Percentiles rank a stretch among this genome's conserved stretches.
These are phyloP conservation scores for Melieria omissa DNA, from an alignment of 2,888 invertebrate genomes.

Conservation along the genomic window DNA sequence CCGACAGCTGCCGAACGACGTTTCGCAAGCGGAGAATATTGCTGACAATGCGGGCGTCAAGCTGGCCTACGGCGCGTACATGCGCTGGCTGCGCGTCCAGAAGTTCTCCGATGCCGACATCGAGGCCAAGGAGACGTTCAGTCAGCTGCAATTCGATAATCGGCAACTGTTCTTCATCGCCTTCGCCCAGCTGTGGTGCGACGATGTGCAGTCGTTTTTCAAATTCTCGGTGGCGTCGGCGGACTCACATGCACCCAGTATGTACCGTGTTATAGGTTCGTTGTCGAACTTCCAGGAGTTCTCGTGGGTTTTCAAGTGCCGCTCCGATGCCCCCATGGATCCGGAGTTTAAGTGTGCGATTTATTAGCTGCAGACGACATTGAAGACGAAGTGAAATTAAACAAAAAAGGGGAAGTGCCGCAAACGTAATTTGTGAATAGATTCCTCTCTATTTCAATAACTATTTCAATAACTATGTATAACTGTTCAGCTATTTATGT, in stretches of 20 bases:
- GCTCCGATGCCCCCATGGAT: constrained; percentile 56
- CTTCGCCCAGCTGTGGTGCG: constrained; percentile 61
- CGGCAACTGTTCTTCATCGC: constrained; percentile 59
- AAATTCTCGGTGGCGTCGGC: constrained; percentile 43
- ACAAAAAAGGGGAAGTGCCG: not conserved
- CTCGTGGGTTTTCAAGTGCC: constrained; percentile 59
- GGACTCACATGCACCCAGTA: constrained; percentile 52
- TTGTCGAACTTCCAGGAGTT: constrained; percentile 62
- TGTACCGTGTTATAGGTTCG: constrained; percentile 59
- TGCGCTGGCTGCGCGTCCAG: constrained; percentile 52
- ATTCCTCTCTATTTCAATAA: not conserved
- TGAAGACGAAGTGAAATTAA: too few relatives aligned
- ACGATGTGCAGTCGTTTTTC: constrained; percentile 52
- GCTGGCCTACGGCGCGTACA: constrained; percentile 60
- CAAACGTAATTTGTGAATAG: not conserved
- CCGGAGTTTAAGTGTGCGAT: constrained; percentile 60
- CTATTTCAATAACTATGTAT: not conserved
- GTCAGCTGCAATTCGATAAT: constrained; percentile 50
- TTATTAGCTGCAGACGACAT: constrained; percentile 46
- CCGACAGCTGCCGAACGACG: constrained; percentile 46
- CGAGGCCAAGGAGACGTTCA: constrained; percentile 49
- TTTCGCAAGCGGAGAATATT: constrained; percentile 58
- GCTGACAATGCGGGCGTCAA: constrained; percentile 63
- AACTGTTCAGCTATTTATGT: too few relatives aligned
- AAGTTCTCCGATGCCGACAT: constrained; percentile 33